A percentile compares a stretch with the other conserved stretches of the same genome.
These are phyloP conservation scores for Halocynthia aurantium DNA, from an alignment of 23 tunicate genomes.

Conservation along the genomic window DNA sequence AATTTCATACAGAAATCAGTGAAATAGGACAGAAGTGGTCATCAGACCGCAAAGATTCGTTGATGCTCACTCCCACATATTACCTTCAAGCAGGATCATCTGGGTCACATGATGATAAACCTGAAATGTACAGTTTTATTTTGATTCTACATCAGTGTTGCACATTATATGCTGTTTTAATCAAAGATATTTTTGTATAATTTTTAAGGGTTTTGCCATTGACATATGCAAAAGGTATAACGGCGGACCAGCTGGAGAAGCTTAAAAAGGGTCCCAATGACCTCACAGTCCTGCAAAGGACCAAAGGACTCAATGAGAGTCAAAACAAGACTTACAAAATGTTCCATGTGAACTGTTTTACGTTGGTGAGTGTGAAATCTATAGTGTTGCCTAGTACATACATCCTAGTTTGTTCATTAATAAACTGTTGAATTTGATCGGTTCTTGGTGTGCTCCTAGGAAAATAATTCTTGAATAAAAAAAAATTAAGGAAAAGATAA, in stretches of 20 bases:
- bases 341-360: conserved; percentile 73
- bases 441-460: no score
- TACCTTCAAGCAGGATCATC: no score
- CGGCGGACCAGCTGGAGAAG: conserved; percentile 42
- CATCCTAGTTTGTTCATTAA: no score
- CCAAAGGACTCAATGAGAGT: conserved; percentile 42
- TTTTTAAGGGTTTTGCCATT: conserved; percentile 40
- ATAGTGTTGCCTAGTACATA: no score
- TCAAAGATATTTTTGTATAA: no score
- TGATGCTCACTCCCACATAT: no score
- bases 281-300: conserved; percentile 55
- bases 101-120: background rate
- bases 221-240: conserved; percentile 27
- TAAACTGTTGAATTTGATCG: no score
- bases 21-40: conserved; percentile 64
- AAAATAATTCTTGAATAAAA: no score
- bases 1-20: conserved; percentile 37
- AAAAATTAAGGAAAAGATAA: conserved; percentile 86
- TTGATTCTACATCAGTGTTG: background rate
- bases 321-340: conserved; percentile 63
- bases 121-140: conserved; percentile 1
- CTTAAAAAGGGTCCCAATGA: conserved; percentile 75
- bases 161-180: no score
- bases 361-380: conserved; percentile 41
- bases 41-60: no score